phyloP scores from a whole-genome alignment of 1,140 invertebrate genomes.

The Oppia nitens region DNA sequence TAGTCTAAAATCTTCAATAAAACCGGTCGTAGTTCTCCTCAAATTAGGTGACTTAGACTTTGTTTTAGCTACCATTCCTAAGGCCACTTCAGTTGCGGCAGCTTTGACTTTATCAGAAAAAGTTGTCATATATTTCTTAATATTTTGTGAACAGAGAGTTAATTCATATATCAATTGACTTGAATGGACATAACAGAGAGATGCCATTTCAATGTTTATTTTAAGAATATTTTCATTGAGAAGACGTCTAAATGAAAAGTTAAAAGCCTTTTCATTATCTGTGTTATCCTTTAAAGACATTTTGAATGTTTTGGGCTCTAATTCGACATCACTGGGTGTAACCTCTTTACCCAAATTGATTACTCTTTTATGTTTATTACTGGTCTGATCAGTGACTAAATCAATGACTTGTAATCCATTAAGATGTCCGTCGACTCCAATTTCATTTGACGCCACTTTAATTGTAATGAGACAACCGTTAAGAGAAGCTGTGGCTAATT shows the following conservation, averaged over 20 bases:
- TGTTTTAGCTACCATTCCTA: conserved; percentile 48
- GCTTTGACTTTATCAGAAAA: conserved; percentile 62
- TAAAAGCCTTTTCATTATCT: conserved; percentile 5
- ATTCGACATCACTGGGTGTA: not conserved
- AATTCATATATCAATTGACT: conserved; percentile 68
- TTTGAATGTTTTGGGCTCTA: not conserved
- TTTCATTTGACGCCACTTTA: not conserved
- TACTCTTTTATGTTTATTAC: conserved; percentile 9
- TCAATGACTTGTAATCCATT: conserved; percentile 76
- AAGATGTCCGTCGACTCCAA: conserved; percentile 52
- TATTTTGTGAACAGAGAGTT: conserved; percentile 46
- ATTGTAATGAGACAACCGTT: conserved; percentile 7
- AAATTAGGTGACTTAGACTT: not conserved
- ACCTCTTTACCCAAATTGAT: not conserved
- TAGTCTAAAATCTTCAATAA: conserved; percentile 24
- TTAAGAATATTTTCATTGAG: conserved; percentile 24
- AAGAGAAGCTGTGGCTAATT: conserved; percentile 6
- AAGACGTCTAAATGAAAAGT: not conserved
- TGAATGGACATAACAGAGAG: conserved; percentile 82
- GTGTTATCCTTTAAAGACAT: not conserved
- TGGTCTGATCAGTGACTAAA: conserved; percentile 60
- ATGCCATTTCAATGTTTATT: conserved; percentile 59
- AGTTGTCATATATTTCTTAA: conserved; percentile 41
- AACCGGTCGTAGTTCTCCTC: not conserved
- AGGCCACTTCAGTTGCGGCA: conserved; percentile 82